These are phyloP conservation scores for Lichenostomus cassidix DNA, from an alignment of 2,113 vertebrate species.

Conservation along the genomic window DNA sequence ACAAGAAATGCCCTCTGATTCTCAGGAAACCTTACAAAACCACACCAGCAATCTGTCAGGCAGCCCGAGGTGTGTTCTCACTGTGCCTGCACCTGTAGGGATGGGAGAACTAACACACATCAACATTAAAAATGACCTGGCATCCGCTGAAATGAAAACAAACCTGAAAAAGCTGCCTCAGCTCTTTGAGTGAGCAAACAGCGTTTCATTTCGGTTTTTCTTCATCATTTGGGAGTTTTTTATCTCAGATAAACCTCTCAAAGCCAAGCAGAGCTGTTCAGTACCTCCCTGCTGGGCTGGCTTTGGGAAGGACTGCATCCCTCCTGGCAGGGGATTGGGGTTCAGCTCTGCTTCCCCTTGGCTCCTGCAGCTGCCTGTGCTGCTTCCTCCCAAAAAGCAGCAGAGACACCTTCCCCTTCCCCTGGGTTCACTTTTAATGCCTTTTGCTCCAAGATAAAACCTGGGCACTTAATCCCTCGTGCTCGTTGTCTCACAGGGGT, in stretches of 20 bases:
- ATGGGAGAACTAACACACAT: background rate
- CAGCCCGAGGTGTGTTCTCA: background rate
- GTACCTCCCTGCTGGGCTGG: accelerated
- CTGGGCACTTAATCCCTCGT: background rate
- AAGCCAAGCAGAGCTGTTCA: background rate
- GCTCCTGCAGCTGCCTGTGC: background rate
- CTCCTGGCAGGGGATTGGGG: background rate
- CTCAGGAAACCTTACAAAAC: slow-evolving; percentile 55
- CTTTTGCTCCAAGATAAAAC: background rate
- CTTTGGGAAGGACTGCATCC: background rate
- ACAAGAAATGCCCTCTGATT: slow-evolving; percentile 33
- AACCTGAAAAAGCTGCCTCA: background rate
- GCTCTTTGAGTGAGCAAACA: background rate
- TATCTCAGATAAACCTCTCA: background rate
- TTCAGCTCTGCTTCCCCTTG: background rate
- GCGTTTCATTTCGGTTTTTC: background rate
- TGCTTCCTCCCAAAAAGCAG: background rate
- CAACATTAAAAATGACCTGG: background rate
- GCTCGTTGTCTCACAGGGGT: accelerated
- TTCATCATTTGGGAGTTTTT: background rate
- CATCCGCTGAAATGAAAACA: background rate
- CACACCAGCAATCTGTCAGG: slow-evolving; percentile 22
- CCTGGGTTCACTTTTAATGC: background rate
- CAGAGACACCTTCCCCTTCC: background rate
- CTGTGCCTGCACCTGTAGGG: background rate